Base-by-base conservation (phyloP, 2,888 invertebrate genomes). In the Stramonita haemastoma region DNA sequence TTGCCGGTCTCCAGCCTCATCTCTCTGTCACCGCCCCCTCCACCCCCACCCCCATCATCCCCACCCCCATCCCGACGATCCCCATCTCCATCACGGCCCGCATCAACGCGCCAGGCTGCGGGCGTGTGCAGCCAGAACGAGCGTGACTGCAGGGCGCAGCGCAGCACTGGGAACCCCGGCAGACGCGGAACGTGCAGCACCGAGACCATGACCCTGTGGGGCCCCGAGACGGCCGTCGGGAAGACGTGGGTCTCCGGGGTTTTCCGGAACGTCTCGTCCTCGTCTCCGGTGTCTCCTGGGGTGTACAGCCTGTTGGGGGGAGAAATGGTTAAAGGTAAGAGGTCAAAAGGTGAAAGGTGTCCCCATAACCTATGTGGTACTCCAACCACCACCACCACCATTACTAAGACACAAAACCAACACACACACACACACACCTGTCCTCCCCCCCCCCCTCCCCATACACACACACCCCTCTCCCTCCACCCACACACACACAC, bases 241-340 rank as follows among this genome's bases (percentile, higher is more conserved):
- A 96, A 96, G 17, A 92, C 93, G 89, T 96, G 96, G 15, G 93
- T 89, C 66, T 94, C 94, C 15, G 95, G 94, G 19, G 90, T 79
- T 26, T 94, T 93, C 56, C 96, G 95, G 92, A 97, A 96, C 87
- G 97, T 96, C 90, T 97, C 96, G 87, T 96, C 96, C 95, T 97
- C 97, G 94, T 97, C 97, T 26, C 97, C 97, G 2, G 97, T 97
- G 92, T 97, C 97, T 26, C 97, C 97, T 4, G 97, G 97, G 92
- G 97, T 97, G 92, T 97, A 97, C 89, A 97, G 96, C 91, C 96
- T 96, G 93, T 13, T 92, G 92, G 46, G n/a, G 83, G 87, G 86
- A 89, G 29, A 36, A 32, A 11, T 57, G 46, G 46, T 46, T 8
- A 46, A 46, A 46, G 46, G 46, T 46, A 2, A 46, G 8, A 46